Base-by-base conservation (phyloP, 2,888 invertebrate genomes). In the Eupithecia vulgata region DNA sequence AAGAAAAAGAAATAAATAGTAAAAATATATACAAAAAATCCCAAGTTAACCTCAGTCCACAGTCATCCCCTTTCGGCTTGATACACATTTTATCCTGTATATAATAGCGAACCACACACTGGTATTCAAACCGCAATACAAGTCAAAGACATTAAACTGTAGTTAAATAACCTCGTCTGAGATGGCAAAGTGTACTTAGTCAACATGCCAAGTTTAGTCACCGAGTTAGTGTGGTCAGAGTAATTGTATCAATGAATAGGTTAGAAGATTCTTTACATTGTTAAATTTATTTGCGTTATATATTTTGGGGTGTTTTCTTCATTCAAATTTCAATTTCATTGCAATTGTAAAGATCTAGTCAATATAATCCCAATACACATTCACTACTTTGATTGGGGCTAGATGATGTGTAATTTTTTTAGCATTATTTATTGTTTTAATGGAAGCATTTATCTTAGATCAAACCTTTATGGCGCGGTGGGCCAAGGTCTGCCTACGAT, bases 101-200 rank as follows among this genome's bases (percentile, higher is more conserved):
- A n/a, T n/a, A 8, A 30, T 15, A 62, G n/a, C 62, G 37, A 64
- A 12, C 62, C 35, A 37, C 61, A 61, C 37, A 73, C 57, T 57
- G 25, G 48, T 57, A 25, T 75, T 74, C 74, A 72, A 69, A 81
- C 82, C 83, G 71, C 83, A 81, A 80, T 83, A 76, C 78, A 77
- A 84, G 78, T 77, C 72, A 45, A 76, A 82, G 80, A 87, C 91
- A 91, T 92, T 91, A 92, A 92, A 92, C 86, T 88, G 87, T 84
- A 88, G 84, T 92, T 90, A 91, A 89, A 86, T 83, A 87, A 90
- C 90, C 91, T 82, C 88, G 80, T 82, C 80, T 81, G 75, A 71
- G 77, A 81, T 75, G 83, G 82, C 77, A 80, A 81, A 85, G 80
- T 76, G 76, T 69, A 73, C 80, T 82, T 82, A 82, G 85, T 83